Evolutionary conservation across 2,888 invertebrate genomes (phyloP), one percentile per base, ranked within the genome.

Genomic region (Chrysolina oricalcia): DNA sequence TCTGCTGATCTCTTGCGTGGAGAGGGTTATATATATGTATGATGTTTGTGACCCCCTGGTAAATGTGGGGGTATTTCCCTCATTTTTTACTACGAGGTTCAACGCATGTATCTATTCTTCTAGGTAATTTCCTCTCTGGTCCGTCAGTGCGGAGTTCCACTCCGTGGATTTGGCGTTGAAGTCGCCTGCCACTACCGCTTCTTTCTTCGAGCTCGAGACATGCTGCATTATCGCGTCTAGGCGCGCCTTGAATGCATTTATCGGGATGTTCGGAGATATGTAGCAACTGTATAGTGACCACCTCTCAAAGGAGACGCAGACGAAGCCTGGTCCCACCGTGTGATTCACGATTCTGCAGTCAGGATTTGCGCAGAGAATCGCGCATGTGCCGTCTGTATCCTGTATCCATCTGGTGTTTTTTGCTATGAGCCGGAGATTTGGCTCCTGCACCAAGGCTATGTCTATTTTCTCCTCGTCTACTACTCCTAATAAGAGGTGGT

Each of bases 21-120:
- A 63, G 23, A 72, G 15, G 40, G 72, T 65, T 15, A 72, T 56
- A 17, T 67, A 59, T 4, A 71, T 64, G 10, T n/a, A 15, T 10
- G 71, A 70, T 15, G 43, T 63, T 15, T 64, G 64, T 9, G n/a
- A 43, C 11, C 53, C 53, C 27, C 71, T 71, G 2, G 40, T 48
- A 13, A 53, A 71, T 10, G 70, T 64, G 4, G 70, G 70, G 9
- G 19, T 50, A 2, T 15, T 35, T 1, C 63, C 48, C 15, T 15
- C 1, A 21, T 70, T 70, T 17, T 8, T 11, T n/a, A 62, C 23
- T 15, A 63, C 63, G 23, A 70, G 1, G 17, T 63, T n/a, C 5
- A 48, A 6, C 0, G 48, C 13, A 6, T 48, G 48, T 48, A 48
- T 13, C 15, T 6, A 2, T 48, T 48, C 48, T 15, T 48, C 48